A percentile compares a stretch with the other conserved stretches of the same genome.
Evolutionary conservation across 1,140 invertebrate species (phyloP).

Genomic region (Halesus radiatus): DNA sequence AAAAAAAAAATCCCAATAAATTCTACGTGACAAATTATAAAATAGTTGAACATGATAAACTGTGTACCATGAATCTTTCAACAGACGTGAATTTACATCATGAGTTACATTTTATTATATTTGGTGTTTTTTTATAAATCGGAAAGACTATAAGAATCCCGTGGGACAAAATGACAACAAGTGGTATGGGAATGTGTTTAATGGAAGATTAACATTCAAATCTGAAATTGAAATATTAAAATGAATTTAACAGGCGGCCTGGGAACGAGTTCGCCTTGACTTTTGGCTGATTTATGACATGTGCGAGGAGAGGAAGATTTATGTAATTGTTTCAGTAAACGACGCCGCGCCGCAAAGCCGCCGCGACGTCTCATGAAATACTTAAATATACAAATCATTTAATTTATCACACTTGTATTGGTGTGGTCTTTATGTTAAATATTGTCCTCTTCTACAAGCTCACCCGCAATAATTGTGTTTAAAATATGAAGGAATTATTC

Average conservation of each 20-base stretch:
- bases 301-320: background rate
- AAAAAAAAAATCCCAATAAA: too few relatives aligned
- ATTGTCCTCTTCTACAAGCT: too few relatives aligned
- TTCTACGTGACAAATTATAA: too few relatives aligned
- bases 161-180: background rate
- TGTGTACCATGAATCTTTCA: too few relatives aligned
- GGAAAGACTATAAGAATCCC: background rate
- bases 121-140: background rate
- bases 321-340: background rate
- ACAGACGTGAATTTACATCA: too few relatives aligned
- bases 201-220: too few relatives aligned
- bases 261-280: background rate
- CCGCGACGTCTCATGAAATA: background rate
- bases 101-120: background rate
- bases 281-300: constrained; percentile 14
- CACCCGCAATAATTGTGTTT: too few relatives aligned
- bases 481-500: too few relatives aligned
- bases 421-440: too few relatives aligned
- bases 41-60: too few relatives aligned
- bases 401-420: too few relatives aligned
- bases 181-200: background rate
- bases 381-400: too few relatives aligned
- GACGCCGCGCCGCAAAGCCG: background rate
- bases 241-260: constrained; percentile 1
- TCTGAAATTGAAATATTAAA: background rate